Percentiles rank a stretch among this genome's conserved stretches.
Conservation (phyloP, 2,113 vertebrate genomes). For the Nycticorax nycticorax region DNA sequence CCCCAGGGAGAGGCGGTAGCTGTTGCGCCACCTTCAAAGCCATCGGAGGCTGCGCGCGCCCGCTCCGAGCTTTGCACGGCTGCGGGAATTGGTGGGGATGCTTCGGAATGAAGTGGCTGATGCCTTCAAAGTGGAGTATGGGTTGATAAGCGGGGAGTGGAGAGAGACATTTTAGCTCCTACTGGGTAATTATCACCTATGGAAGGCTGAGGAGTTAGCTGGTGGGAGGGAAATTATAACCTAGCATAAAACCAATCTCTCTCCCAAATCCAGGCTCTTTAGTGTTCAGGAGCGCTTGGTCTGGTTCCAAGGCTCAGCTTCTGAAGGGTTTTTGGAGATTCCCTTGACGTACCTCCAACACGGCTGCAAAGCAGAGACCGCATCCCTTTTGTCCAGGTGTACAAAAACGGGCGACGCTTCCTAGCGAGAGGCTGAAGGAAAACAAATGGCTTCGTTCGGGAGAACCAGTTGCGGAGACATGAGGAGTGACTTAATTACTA, state of each 20-base stretch:
- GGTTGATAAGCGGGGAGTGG: not conserved
- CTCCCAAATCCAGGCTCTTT: not conserved
- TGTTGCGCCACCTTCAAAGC: not conserved
- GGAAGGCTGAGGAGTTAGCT: slow-evolving; percentile 1
- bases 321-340: slow-evolving; percentile 22
- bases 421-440: not conserved
- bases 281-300: not conserved
- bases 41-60: not conserved
- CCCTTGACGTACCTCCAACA: not conserved
- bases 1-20: fast-evolving
- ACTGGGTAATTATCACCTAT: not conserved
- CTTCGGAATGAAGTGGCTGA: not conserved
- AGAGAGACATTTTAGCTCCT: slow-evolving; percentile 26
- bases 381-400: not conserved
- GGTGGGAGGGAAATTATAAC: slow-evolving; percentile 29
- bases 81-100: not conserved
- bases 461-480: not conserved
- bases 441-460: not conserved
- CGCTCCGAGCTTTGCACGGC: fast-evolving
- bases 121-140: not conserved
- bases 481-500: slow-evolving; percentile 45
- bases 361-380: not conserved
- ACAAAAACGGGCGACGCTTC: fast-evolving
- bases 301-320: not conserved
- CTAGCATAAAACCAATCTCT: not conserved